phyloP scores from a whole-genome alignment of 2,797 vertebrate species.

The Tarsius wallacei region DNA sequence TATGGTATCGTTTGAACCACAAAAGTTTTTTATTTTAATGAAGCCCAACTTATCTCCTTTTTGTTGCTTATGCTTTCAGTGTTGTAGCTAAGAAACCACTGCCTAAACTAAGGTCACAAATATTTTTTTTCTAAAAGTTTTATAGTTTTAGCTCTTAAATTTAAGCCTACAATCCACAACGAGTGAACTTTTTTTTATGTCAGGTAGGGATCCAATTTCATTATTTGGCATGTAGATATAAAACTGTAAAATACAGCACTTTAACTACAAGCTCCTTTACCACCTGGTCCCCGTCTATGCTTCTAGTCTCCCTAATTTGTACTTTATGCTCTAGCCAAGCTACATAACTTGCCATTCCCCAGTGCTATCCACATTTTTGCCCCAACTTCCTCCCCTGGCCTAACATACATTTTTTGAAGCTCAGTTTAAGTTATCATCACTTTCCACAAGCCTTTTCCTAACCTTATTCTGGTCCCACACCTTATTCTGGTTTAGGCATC shows the following conservation, averaged over 20 bases:
- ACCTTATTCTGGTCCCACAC: background rate
- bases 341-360: constrained; percentile 30
- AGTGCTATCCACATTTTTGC: background rate
- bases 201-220: background rate
- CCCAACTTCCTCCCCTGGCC: background rate
- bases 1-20: constrained; percentile 1
- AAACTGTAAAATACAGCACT: constrained; percentile 43
- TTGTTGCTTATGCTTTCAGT: background rate
- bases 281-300: background rate
- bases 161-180: constrained; percentile 9
- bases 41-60: background rate
- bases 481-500: background rate
- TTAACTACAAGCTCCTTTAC: constrained; percentile 37
- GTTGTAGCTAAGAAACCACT: background rate
- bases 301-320: constrained; percentile 44
- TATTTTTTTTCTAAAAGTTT: constrained; percentile 32
- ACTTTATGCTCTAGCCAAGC: constrained; percentile 45
- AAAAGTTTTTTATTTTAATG: background rate
- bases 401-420: constrained; percentile 5
- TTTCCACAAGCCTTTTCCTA: background rate
- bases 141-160: constrained; percentile 12
- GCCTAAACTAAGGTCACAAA: background rate
- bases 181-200: constrained; percentile 19
- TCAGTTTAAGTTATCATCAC: background rate
- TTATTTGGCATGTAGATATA: background rate